phyloP scores from a whole-genome alignment of 1,140 invertebrate species.

The Drosophila bipectinata region DNA sequence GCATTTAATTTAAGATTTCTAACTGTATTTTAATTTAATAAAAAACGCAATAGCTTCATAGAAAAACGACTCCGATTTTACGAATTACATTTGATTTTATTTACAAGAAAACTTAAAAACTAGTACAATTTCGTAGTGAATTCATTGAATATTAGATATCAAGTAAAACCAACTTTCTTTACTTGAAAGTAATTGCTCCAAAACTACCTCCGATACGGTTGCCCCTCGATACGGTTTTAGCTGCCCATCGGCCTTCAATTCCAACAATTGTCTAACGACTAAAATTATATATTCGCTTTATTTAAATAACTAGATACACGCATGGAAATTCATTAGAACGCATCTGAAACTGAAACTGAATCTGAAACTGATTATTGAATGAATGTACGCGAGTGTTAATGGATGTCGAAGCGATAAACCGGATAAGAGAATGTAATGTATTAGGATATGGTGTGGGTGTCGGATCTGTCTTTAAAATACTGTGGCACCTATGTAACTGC shows the following conservation, averaged over 20 bases:
- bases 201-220: constrained; percentile 23
- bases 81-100: constrained; percentile 71
- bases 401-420: constrained; percentile 33
- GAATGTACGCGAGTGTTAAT: constrained; percentile 75
- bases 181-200: constrained; percentile 44
- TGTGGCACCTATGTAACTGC: constrained; percentile 67
- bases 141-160: constrained; percentile 50
- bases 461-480: constrained; percentile 52
- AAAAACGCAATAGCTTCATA: background rate
- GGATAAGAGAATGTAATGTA: constrained; percentile 21
- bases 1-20: constrained; percentile 4
- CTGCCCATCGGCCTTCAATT: constrained; percentile 50
- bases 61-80: constrained; percentile 1
- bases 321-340: constrained; percentile 80
- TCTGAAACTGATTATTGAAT: constrained; percentile 68
- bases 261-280: constrained; percentile 83
- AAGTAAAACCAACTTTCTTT: constrained; percentile 35
- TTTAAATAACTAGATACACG: constrained; percentile 84
- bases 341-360: constrained; percentile 39
- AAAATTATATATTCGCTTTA: constrained; percentile 76
- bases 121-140: constrained; percentile 63
- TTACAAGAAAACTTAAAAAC: constrained; percentile 76
- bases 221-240: constrained; percentile 28
- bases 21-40: constrained; percentile 34
- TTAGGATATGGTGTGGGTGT: constrained; percentile 17